These are phyloP conservation scores for Rosalia funebris DNA, from an alignment of 2,888 invertebrate genomes.

Conservation along the genomic window DNA sequence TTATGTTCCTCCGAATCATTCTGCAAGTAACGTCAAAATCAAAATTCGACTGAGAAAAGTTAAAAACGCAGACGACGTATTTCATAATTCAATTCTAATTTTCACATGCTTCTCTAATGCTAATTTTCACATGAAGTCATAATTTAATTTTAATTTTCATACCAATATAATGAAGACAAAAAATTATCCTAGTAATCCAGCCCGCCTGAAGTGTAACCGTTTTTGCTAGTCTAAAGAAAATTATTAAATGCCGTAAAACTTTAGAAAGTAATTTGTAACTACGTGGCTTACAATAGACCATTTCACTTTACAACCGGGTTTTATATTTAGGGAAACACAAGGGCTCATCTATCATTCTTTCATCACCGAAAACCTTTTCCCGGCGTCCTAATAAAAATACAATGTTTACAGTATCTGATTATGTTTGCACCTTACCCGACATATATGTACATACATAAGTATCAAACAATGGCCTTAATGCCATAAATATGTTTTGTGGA, in stretches of 20 bases:
- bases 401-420: not conserved
- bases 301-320: not conserved
- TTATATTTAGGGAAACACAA: not conserved
- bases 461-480: not conserved
- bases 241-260: slow-evolving; percentile 3
- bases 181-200: no score
- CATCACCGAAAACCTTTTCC: not conserved
- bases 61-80: no score
- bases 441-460: not conserved
- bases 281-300: not conserved
- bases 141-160: no score
- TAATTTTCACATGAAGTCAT: no score
- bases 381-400: not conserved
- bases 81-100: no score
- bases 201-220: no score
- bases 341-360: not conserved
- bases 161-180: no score
- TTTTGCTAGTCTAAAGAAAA: no score
- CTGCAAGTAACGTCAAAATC: no score
- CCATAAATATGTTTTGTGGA: not conserved
- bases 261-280: slow-evolving; percentile 14
- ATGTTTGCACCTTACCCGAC: not conserved
- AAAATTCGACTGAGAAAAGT: no score
- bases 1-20: no score
- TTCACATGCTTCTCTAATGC: no score